A percentile compares a stretch with the other conserved stretches of the same genome.
Evolutionary conservation across 2,113 vertebrate species (phyloP).

Genomic region (Hassar affinis): DNA sequence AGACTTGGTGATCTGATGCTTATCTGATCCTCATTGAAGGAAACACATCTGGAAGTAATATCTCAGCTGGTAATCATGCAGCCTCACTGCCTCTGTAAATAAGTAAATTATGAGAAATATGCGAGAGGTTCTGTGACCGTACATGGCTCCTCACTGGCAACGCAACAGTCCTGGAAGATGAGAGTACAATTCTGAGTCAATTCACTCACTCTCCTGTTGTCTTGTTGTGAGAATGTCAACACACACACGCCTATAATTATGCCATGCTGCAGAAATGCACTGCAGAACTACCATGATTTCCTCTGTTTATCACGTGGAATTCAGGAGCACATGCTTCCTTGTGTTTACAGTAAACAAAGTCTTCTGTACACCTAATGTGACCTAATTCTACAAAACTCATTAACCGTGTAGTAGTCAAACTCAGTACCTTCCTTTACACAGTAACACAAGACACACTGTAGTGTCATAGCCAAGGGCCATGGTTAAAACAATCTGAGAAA

Average conservation of each 20-base stretch:
- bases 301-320: neutral
- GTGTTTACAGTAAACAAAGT: neutral
- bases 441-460: neutral
- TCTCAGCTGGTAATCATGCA: constrained; percentile 19
- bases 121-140: constrained; percentile 5
- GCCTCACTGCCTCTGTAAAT: constrained; percentile 4
- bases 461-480: neutral
- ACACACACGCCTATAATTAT: constrained; percentile 7
- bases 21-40: constrained; percentile 1
- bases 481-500: neutral
- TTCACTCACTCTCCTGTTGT: constrained; percentile 17
- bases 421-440: too few relatives aligned
- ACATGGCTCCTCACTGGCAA: constrained; percentile 32
- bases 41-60: constrained; percentile 31
- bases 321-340: neutral
- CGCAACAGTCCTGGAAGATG: constrained; percentile 11
- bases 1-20: constrained; percentile 10
- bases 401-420: neutral
- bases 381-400: neutral
- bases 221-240: neutral
- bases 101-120: constrained; percentile 28
- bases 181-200: constrained; percentile 1
- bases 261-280: neutral
- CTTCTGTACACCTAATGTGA: neutral
- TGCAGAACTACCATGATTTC: neutral